Conservation (phyloP, 2,888 invertebrate species). For the Agrotis segetum region DNA sequence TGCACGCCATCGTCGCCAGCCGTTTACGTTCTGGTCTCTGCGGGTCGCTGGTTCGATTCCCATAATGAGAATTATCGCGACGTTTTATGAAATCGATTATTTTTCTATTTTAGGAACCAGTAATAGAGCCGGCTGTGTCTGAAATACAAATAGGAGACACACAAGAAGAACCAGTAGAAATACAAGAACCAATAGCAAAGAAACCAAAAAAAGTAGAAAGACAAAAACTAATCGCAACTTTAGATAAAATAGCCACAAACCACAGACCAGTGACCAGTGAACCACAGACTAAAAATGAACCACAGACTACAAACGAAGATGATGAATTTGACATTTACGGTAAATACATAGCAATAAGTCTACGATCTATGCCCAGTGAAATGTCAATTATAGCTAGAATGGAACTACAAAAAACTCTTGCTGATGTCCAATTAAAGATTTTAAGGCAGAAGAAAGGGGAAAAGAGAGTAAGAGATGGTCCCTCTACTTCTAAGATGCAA, state of each 20-base stretch:
- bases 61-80: neutral
- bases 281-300: neutral
- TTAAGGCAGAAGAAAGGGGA: neutral
- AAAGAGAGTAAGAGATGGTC: neutral
- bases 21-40: neutral
- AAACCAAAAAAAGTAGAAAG: neutral
- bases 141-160: too few species aligned
- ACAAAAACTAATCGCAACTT: neutral
- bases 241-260: neutral
- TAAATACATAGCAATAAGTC: conserved; percentile 33
- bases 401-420: conserved; percentile 43
- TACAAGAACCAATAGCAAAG: neutral
- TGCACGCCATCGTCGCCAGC: too few species aligned
- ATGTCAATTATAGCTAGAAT: conserved; percentile 37
- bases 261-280: neutral
- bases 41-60: neutral
- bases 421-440: conserved; percentile 28
- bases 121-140: too few species aligned
- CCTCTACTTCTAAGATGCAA: conserved; percentile 10
- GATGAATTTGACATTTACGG: conserved; percentile 45
- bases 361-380: conserved; percentile 41
- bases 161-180: too few species aligned
- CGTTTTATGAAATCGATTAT: neutral
- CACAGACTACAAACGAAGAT: conserved; percentile 22
- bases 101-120: neutral